Conservation (phyloP, 2,797 vertebrate genomes). For the Rhabdophis nuchalis region DNA sequence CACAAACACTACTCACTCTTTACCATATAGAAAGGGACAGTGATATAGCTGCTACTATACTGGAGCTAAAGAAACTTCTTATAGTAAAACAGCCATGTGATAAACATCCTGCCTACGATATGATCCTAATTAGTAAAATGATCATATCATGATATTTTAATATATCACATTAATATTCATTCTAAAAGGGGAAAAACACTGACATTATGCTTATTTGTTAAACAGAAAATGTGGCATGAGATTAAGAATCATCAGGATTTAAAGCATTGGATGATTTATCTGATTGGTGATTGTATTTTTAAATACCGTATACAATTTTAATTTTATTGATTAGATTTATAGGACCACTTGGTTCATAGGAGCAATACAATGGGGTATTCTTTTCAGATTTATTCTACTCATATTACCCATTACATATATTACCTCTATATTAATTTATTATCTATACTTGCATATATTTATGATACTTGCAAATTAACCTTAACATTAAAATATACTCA, state of each 20-base stretch:
- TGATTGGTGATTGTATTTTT: background rate
- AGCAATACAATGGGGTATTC: conserved; percentile 7
- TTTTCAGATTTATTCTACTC: conserved; percentile 47
- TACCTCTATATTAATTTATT: conserved; percentile 43
- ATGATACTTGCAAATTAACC: background rate
- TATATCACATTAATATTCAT: background rate
- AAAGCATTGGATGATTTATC: conserved; percentile 40
- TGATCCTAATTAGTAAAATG: background rate
- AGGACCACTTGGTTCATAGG: background rate
- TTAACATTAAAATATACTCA: conserved; percentile 58
- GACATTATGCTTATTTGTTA: background rate
- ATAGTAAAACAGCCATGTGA: background rate
- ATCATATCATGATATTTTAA: background rate
- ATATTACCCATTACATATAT: background rate
- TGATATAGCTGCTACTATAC: background rate
- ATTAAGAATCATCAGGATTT: conserved; percentile 27
- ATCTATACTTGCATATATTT: background rate
- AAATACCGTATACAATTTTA: background rate
- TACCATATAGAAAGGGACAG: background rate
- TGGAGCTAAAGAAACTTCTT: background rate
- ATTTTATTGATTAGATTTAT: background rate
- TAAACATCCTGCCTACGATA: background rate
- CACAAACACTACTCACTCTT: background rate
- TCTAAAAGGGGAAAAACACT: background rate
- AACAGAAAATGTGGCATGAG: background rate